These are phyloP conservation scores for Charina bottae DNA, from an alignment of 2,113 vertebrate genomes.

Conservation along the genomic window DNA sequence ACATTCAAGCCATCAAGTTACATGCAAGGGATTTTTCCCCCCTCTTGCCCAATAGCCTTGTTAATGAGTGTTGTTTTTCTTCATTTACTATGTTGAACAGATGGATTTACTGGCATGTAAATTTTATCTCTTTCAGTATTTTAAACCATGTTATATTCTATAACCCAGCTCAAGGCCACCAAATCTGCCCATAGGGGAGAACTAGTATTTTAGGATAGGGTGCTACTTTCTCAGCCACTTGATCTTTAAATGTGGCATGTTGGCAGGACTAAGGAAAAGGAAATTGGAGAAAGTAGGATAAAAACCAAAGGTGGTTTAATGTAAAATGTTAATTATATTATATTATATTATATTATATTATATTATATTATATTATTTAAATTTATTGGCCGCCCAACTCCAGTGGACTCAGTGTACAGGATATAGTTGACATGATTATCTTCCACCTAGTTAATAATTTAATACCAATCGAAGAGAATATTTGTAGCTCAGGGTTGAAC, in stretches of 20 bases:
- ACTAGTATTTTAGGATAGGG: background rate
- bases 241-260: background rate
- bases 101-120: slow-evolving; percentile 68
- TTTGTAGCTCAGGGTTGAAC: no score
- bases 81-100: slow-evolving; percentile 62
- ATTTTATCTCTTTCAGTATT: slow-evolving; percentile 72
- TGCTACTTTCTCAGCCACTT: background rate
- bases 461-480: no score
- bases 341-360: no score
- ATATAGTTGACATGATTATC: background rate
- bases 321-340: no score
- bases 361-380: background rate
- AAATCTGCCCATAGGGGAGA: slow-evolving; percentile 28
- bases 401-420: background rate
- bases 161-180: slow-evolving; percentile 64
- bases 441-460: background rate
- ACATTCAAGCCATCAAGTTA: slow-evolving; percentile 49
- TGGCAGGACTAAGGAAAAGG: background rate
- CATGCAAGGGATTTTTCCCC: slow-evolving; percentile 52
- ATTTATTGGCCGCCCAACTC: background rate
- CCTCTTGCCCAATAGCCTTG: slow-evolving; percentile 51
- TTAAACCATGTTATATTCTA: slow-evolving; percentile 55
- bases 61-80: slow-evolving; percentile 70
- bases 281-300: background rate
- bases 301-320: background rate